Percentiles rank a stretch among this genome's conserved stretches.
phyloP scores from a whole-genome alignment of 2,113 vertebrate species.

The Rhizomys pruinosus region DNA sequence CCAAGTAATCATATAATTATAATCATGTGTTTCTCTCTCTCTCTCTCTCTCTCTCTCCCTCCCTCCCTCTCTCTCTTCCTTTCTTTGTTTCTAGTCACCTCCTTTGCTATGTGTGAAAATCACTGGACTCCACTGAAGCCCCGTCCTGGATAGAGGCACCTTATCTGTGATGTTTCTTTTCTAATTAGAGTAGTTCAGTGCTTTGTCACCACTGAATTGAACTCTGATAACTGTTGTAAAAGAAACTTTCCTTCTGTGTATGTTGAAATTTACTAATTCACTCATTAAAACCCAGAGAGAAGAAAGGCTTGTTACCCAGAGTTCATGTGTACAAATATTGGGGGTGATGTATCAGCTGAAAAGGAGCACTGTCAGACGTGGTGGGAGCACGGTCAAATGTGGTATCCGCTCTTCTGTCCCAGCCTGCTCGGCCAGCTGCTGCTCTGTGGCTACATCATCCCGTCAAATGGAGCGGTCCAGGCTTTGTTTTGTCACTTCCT shows the following conservation, averaged over 20 bases:
- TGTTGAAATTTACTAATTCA: conserved; percentile 3
- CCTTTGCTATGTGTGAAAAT: background rate
- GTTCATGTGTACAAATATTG: background rate
- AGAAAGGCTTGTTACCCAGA: too few relatives aligned
- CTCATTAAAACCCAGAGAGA: too few relatives aligned
- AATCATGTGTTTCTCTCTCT: too few relatives aligned
- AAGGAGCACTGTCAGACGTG: too few relatives aligned
- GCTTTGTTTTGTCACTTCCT: background rate
- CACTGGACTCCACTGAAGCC: background rate
- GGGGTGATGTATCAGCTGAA: background rate
- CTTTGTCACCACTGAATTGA: background rate
- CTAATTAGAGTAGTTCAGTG: background rate
- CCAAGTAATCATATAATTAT: too few relatives aligned
- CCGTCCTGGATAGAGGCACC: background rate
- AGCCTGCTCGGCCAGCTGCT: background rate
- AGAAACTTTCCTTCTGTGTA: background rate
- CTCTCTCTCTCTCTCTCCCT: too few relatives aligned
- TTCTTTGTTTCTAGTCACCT: background rate
- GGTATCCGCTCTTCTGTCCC: background rate
- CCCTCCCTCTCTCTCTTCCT: too few relatives aligned
- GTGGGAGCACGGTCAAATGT: background rate
- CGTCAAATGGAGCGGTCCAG: background rate
- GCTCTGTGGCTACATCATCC: background rate
- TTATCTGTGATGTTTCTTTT: background rate
- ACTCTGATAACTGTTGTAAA: background rate